Conservation (phyloP, 2,113 vertebrate genomes). For the Apaloderma vittatum region DNA sequence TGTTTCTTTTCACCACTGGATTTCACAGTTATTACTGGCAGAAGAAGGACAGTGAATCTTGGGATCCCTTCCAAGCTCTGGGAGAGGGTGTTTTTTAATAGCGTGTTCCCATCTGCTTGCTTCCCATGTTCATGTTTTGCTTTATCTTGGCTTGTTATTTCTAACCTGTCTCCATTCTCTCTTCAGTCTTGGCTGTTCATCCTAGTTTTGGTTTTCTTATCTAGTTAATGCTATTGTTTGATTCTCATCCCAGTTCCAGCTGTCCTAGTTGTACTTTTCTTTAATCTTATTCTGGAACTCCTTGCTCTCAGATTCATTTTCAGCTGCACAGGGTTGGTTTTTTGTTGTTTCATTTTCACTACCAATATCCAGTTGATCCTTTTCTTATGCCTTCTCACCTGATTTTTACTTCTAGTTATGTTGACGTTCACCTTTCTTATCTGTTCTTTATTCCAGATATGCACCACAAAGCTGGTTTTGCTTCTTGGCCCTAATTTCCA, state of each 20-base stretch:
- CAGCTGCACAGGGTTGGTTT: neutral
- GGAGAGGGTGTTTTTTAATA: slow-evolving; percentile 3
- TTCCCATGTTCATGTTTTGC: slow-evolving; percentile 9
- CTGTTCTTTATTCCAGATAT: neutral
- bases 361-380: neutral
- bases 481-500: neutral
- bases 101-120: neutral
- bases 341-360: neutral
- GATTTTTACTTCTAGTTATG: neutral
- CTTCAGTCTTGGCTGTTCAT: slow-evolving; percentile 9
- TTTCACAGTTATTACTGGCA: slow-evolving; percentile 28
- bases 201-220: neutral
- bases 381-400: neutral
- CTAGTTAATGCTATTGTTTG: slow-evolving; percentile 1
- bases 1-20: neutral
- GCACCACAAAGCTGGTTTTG: neutral
- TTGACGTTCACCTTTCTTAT: neutral
- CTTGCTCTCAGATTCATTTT: neutral
- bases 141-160: slow-evolving; percentile 22
- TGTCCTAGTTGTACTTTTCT: slow-evolving; percentile 5
- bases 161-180: slow-evolving; percentile 11
- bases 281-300: neutral
- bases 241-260: neutral
- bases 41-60: neutral
- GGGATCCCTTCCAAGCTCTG: slow-evolving; percentile 19